Percentiles rank a stretch among this genome's conserved stretches.
phyloP scores from a whole-genome alignment of 35 echinoderm and acorn worm genomes.

The Chiridota heheva region DNA sequence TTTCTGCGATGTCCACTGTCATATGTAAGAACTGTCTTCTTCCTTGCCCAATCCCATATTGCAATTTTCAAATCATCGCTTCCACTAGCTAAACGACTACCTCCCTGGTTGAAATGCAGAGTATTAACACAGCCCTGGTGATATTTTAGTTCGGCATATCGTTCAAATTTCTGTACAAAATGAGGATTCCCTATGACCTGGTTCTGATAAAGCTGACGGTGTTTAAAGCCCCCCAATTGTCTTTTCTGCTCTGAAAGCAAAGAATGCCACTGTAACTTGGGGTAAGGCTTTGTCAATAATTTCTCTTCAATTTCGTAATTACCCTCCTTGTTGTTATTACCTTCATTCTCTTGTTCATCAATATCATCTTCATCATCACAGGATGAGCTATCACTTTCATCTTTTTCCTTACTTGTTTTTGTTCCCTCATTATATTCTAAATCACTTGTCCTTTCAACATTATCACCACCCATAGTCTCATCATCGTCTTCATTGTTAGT shows the following conservation, averaged over 20 bases:
- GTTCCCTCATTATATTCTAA: no score
- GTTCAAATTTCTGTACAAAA: slow-evolving; percentile 68
- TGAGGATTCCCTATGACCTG: slow-evolving; percentile 56
- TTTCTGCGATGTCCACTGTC: slow-evolving; percentile 88
- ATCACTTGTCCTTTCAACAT: no score
- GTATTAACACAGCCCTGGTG: slow-evolving; percentile 94
- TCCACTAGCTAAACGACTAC: slow-evolving; percentile 77
- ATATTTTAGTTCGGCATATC: slow-evolving; percentile 61
- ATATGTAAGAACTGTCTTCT: slow-evolving; percentile 61
- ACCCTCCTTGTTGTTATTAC: no score
- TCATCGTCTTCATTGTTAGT: background rate
- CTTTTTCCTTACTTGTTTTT: background rate
- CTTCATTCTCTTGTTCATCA: background rate
- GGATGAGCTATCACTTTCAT: background rate
- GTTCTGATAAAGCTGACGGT: slow-evolving; percentile 33
- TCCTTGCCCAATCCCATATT: slow-evolving; percentile 76
- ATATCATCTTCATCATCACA: background rate
- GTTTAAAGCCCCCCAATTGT: slow-evolving; percentile 45
- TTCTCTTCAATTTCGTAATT: background rate
- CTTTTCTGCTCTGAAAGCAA: slow-evolving; percentile 12
- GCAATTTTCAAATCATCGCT: slow-evolving; percentile 89
- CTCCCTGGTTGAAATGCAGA: slow-evolving; percentile 80
- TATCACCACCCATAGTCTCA: background rate
- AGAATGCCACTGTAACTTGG: slow-evolving; percentile 14
- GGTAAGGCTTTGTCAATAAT: slow-evolving; percentile 22